Evolutionary conservation across 2,888 invertebrate genomes (phyloP), one percentile per base, ranked within the genome.

Genomic region (Cephalotes varians): DNA sequence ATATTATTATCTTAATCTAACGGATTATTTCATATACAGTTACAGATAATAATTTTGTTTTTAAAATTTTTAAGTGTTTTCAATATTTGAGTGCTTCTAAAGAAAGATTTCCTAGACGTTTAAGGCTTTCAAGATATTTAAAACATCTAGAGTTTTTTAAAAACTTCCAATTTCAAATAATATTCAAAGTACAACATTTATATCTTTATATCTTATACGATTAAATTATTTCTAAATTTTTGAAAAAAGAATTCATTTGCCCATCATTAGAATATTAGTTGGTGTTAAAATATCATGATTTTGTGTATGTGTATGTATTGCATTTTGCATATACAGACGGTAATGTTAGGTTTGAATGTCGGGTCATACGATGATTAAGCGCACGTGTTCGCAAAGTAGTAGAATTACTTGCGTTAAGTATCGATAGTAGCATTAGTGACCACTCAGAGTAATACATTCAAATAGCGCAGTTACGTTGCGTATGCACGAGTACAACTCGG

Each of bases 391-490:
- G 71, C 71, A 69, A 34, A 21, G 37, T 31, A 37, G 37, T 25
- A 21, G 77, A 71, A 77, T 77, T 51, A 71, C 25, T 54, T 44
- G 21, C 44, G 71, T 77, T 77, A 34, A 71, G 56, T 56, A 18
- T 44, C 71, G 67, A 65, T 76, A 37, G 65, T 15, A 18, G 40
- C 34, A 69, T 77, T 56, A 77, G 77, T 31, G 77, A 71, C 77
- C 77, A 71, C 71, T 77, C 77, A 12, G 44, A 34, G 44, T 77
- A 77, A 56, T 44, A 77, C 28, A 56, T 77, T 37, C 44, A 51
- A 71, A 71, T 51, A 40, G 25, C 69, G 40, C 56, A 56, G 56
- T 44, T 77, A 77, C 31, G 31, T 40, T 37, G 31, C 15, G 69
- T 44, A 56, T 54, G 54, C 56, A 56, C 56, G 12, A 69, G 34